Conservation (phyloP, 2,888 invertebrate species). For the Drosophila merina region DNA sequence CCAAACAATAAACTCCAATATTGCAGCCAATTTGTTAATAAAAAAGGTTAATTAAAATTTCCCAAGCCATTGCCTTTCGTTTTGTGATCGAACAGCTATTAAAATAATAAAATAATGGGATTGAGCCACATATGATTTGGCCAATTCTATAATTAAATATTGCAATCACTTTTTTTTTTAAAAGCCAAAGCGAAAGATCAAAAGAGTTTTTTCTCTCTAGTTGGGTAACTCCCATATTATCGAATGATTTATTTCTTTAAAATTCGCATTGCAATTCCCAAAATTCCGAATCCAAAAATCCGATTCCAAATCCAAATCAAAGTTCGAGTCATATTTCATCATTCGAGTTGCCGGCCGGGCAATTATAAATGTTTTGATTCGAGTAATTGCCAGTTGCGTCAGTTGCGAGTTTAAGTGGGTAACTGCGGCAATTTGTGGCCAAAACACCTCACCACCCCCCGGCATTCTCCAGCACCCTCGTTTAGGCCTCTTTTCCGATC, state of each 20-base stretch:
- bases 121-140: neutral
- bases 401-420: slow-evolving; percentile 27
- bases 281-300: slow-evolving; percentile 13
- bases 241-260: slow-evolving; percentile 29
- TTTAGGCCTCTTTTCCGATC: too few relatives aligned
- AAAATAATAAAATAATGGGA: neutral
- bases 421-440: slow-evolving; percentile 38
- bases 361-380: slow-evolving; percentile 45
- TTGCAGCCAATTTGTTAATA: neutral
- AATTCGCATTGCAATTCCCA: slow-evolving; percentile 33
- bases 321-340: slow-evolving; percentile 33
- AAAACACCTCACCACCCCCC: neutral
- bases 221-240: slow-evolving; percentile 17
- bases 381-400: slow-evolving; percentile 41
- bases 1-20: neutral
- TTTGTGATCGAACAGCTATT: slow-evolving; percentile 15
- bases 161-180: neutral
- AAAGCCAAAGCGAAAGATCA: neutral
- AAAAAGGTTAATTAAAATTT: neutral
- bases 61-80: neutral
- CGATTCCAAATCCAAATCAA: slow-evolving; percentile 7
- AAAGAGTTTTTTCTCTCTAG: too few relatives aligned
- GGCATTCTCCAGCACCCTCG: too few relatives aligned
- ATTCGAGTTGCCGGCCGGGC: slow-evolving; percentile 28
- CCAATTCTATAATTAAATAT: slow-evolving; percentile 1